Evolutionary conservation across 1,140 invertebrate species (phyloP).

Genomic region (Papilio helenus): DNA sequence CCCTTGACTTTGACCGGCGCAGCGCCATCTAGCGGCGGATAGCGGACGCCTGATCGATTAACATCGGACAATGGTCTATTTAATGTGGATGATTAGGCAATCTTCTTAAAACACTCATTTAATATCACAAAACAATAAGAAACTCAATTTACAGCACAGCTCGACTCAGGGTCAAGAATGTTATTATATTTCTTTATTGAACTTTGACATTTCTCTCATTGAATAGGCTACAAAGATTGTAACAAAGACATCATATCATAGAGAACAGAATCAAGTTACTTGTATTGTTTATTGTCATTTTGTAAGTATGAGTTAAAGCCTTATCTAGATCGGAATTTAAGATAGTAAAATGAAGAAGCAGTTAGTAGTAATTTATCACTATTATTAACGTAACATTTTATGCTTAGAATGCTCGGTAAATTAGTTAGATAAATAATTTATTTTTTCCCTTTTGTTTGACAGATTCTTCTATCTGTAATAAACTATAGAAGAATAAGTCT

Average conservation of each 20-base stretch:
- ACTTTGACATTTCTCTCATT: slow-evolving; percentile 13
- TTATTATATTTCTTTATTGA: slow-evolving; percentile 25
- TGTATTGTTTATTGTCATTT: background rate
- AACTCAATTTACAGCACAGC: slow-evolving; percentile 18
- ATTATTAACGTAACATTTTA: too few species aligned
- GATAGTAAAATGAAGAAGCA: background rate
- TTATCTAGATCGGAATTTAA: background rate
- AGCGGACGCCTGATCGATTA: slow-evolving; percentile 15
- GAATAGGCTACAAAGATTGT: background rate
- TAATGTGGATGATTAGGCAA: slow-evolving; percentile 31
- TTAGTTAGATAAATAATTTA: too few species aligned
- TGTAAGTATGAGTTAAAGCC: background rate
- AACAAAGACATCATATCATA: background rate
- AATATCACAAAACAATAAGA: slow-evolving; percentile 20
- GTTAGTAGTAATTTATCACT: too few species aligned
- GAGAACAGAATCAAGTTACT: background rate
- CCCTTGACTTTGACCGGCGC: slow-evolving; percentile 48
- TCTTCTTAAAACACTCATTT: slow-evolving; percentile 26
- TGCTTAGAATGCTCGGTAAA: too few species aligned
- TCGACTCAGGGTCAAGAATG: slow-evolving; percentile 14
- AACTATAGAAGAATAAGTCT: too few species aligned
- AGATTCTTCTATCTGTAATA: background rate
- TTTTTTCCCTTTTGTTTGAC: too few species aligned
- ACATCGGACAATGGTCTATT: slow-evolving; percentile 29
- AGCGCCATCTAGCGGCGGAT: slow-evolving; percentile 29